Evolutionary conservation across 1,140 invertebrate genomes (phyloP), one percentile per base, ranked within the genome.

Genomic region (Scaptodrosophila lebanonensis): DNA sequence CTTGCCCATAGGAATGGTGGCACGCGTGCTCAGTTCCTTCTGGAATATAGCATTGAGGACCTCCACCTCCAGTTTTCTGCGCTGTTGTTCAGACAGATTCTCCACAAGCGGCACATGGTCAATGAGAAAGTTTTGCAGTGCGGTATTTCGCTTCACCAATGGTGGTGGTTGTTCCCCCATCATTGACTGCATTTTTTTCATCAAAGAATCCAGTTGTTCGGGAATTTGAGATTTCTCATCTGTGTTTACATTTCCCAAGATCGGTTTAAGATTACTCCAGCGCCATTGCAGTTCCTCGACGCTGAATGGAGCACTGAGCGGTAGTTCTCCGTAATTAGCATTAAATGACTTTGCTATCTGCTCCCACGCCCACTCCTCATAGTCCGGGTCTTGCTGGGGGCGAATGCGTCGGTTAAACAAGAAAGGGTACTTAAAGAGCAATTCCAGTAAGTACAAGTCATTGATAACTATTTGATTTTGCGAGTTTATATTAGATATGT

Each of bases 281-380:
- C 83, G 72, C 36, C 50, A 42, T 15, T 63, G 50, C 6, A 85
- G 45, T 2, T 79, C 63, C 11, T 38, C 47, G 0, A 44, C 40
- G 6, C 40, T 39, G n/a, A 85, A 85, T 0, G 45, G 54, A 0
- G 47, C 6, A 1, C 30, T 50, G 0, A 67, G 36, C 5, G 20
- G 3, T 0, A 47, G 2, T 30, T 40, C 35, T 6, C 43, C 45
- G 44, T 85, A 85, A 35, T 22, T 49, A 0, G 16, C 3, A 51
- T 85, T 85, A 7, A 85, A 85, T 3, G 32, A 11, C 2, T 36
- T 51, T 9, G 62, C 9, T 30, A 85, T 53, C 16, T 70, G 43
- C 4, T 54, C 27, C 83, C 83, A 85, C 1, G 63, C 83, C 83
- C 83, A 85, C 3, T 61, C 36, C 3, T 49, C 38, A 20, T 85